Evolutionary conservation across 2,113 vertebrate species (phyloP).

Genomic region (Odontesthes bonariensis): DNA sequence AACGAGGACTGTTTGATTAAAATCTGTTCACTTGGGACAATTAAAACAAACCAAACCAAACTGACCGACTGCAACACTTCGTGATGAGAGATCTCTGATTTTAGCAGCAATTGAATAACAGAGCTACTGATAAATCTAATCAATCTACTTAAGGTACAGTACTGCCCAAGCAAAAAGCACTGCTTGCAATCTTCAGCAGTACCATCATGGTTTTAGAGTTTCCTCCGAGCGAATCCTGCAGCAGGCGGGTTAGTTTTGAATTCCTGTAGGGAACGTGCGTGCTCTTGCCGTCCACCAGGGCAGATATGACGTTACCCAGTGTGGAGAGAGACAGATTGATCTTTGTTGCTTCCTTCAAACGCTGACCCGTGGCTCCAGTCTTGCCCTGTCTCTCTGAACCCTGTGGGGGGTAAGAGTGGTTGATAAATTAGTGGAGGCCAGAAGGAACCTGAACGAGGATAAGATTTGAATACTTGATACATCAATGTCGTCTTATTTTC

Average conservation of each 20-base stretch:
- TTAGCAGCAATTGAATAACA: background rate
- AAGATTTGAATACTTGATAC: background rate
- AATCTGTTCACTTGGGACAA: background rate
- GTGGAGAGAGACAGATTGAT: conserved; percentile 98
- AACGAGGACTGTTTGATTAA: background rate
- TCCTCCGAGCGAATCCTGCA: conserved; percentile 97
- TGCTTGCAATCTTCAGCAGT: conserved; percentile 26
- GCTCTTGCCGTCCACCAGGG: conserved; percentile 97
- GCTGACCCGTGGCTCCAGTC: conserved; percentile 97
- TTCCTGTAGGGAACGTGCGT: conserved; percentile 98
- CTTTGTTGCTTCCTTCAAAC: conserved; percentile 98
- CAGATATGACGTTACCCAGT: conserved; percentile 98
- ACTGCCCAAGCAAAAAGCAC: background rate
- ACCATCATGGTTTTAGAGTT: conserved; percentile 99
- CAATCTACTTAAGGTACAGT: too few relatives aligned
- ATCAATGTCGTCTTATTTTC: background rate
- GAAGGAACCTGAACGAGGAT: background rate
- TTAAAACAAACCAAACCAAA: background rate
- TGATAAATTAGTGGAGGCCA: background rate
- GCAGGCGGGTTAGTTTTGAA: conserved; percentile 95
- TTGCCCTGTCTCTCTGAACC: conserved; percentile 98
- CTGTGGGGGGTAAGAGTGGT: conserved; percentile 61
- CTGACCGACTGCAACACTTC: background rate
- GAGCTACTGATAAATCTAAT: conserved; percentile 3
- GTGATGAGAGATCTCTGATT: background rate